A percentile compares a stretch with the other conserved stretches of the same genome.
Conservation (phyloP, 2,888 invertebrate species). For the Pelosia muscerda region DNA sequence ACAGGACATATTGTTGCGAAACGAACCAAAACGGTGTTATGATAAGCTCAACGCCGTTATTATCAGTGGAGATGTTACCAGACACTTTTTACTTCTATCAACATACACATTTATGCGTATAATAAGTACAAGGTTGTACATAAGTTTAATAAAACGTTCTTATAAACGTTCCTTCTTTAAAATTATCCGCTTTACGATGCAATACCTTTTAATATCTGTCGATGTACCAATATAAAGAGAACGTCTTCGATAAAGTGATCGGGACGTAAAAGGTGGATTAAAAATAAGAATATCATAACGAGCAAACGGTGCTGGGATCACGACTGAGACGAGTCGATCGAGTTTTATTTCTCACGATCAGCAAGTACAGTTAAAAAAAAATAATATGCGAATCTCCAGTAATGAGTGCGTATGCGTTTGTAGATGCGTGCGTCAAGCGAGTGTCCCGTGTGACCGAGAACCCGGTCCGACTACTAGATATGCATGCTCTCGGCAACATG, state of each 20-base stretch:
- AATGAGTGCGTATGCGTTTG: constrained; percentile 55
- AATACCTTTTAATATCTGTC: constrained; percentile 55
- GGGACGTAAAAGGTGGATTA: constrained; percentile 60
- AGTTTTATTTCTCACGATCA: constrained; percentile 80
- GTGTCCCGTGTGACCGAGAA: constrained; percentile 74
- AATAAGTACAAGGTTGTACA: no score
- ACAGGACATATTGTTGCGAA: background rate
- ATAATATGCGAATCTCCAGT: constrained; percentile 72
- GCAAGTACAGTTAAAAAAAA: constrained; percentile 68
- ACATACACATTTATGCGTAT: background rate
- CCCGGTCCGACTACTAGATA: constrained; percentile 58
- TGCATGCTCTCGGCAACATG: constrained; percentile 49
- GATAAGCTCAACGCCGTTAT: background rate
- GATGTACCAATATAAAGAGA: constrained; percentile 54
- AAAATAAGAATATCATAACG: constrained; percentile 59
- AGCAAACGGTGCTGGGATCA: constrained; percentile 50
- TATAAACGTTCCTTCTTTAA: constrained; percentile 29
- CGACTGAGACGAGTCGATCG: constrained; percentile 58
- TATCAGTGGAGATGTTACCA: background rate
- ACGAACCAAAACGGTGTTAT: background rate
- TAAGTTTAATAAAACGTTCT: background rate
- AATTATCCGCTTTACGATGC: constrained; percentile 53
- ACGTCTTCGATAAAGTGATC: constrained; percentile 60
- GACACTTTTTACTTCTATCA: background rate
- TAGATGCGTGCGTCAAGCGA: constrained; percentile 65